Base-by-base conservation (phyloP, 2,888 invertebrate species). In the Parapristionchus giblindavisi region DNA sequence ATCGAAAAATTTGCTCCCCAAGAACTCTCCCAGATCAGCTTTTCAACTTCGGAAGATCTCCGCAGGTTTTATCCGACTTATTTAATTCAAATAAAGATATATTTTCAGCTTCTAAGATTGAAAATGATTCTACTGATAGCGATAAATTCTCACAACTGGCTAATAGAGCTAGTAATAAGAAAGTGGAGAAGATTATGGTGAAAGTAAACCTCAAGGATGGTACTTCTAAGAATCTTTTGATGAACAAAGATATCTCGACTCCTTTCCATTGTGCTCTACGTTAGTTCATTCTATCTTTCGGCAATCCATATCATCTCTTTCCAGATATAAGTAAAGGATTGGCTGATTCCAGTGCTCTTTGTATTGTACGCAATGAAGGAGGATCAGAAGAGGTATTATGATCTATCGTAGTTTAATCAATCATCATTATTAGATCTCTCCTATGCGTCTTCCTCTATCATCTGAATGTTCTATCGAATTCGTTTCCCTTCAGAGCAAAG, bases 331-430 rank as follows among this genome's bases (percentile, higher is more conserved):
- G 43, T 36, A 48, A 40, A 43, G 60, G 43, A 8, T 34, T 72
- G 14, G 72, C 72, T 32, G 72, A 72, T 48, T 58, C 72, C 2
- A 72, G 60, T 43, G 72, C 32, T 36, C 60, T 72, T 14, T 72
- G 72, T 60, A 21, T 58, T 21, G 60, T 72, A 8, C 27, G 34
- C 14, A 36, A 36, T 24, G 72, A 60, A 21, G 29, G 21, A 24
- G 38, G 60, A 43, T 14, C 24, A 36, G 54, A 70, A 70, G 36
- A 52, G 54, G 70, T 70, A 21, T 32, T 29, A 27, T 34, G 8
- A 6, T 54, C 36, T 6, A 14, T 24, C 21, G 27, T 11, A 36
- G 36, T 24, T 61, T 6, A 36, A 11, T 14, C n/a, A 29, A 17
- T 3, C 38, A 2, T 54, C 24, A 14, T 38, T 32, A n/a, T n/a